These are phyloP conservation scores for Patella depressa DNA, from an alignment of 2,888 invertebrate species.

Conservation along the genomic window DNA sequence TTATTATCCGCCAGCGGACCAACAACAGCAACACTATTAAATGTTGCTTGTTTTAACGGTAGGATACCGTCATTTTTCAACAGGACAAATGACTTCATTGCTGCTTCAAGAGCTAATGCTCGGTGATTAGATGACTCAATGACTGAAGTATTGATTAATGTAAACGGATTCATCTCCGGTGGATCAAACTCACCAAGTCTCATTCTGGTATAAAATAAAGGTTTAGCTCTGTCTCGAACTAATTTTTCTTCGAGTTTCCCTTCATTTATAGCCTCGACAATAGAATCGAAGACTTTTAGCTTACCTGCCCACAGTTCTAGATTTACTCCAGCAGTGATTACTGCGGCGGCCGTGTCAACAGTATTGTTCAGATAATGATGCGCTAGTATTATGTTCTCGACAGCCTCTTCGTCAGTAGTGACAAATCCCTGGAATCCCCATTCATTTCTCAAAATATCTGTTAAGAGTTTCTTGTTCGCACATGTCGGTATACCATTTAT, in stretches of 20 bases:
- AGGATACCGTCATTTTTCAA: conserved; percentile 49
- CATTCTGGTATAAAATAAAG: conserved; percentile 38
- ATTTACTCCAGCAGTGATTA: conserved; percentile 47
- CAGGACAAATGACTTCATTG: conserved; percentile 48
- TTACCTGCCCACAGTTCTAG: conserved; percentile 40
- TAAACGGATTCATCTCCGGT: conserved; percentile 48
- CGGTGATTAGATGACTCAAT: conserved; percentile 44
- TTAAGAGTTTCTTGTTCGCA: conserved; percentile 54
- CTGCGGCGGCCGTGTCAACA: conserved; percentile 39
- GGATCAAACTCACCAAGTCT: conserved; percentile 43
- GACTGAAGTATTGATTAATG: conserved; percentile 35
- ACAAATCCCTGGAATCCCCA: conserved; percentile 63
- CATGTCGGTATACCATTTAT: conserved; percentile 62
- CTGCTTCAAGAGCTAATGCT: conserved; percentile 41
- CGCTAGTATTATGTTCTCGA: conserved; percentile 45
- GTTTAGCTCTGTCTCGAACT: conserved; percentile 28
- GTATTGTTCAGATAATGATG: conserved; percentile 44
- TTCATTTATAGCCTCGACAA: conserved; percentile 45
- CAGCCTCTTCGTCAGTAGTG: conserved; percentile 58
- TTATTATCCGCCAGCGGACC: conserved; percentile 65
- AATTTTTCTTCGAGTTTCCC: conserved; percentile 24
- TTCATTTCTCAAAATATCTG: conserved; percentile 50
- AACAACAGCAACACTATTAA: conserved; percentile 39
- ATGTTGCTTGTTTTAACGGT: conserved; percentile 27
- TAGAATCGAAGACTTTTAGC: conserved; percentile 17